Evolutionary conservation across 2,797 vertebrate genomes (phyloP).

Genomic region (Propithecus perrieri): DNA sequence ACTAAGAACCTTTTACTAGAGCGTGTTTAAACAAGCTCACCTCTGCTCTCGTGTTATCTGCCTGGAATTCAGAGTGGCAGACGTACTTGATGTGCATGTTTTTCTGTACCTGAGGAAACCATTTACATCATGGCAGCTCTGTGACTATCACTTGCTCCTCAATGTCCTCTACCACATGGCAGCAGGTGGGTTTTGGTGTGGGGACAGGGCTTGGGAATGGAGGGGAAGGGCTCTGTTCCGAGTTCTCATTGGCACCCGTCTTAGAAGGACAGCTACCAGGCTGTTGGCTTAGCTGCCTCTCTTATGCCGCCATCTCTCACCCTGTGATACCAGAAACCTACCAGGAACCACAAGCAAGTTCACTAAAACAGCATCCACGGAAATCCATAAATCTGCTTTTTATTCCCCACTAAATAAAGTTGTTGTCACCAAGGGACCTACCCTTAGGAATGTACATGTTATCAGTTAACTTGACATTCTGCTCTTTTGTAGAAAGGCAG

Average conservation of each 20-base stretch:
- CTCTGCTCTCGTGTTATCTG: background rate
- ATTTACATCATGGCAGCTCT: background rate
- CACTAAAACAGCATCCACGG: background rate
- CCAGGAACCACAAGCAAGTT: background rate
- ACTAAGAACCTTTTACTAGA: background rate
- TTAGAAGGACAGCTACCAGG: background rate
- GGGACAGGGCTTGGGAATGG: background rate
- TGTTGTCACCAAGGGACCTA: background rate
- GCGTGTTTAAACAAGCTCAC: background rate
- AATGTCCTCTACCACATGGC: rapidly evolving
- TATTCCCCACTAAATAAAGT: background rate
- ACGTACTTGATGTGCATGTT: background rate
- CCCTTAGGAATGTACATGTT: background rate
- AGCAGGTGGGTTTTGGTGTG: background rate
- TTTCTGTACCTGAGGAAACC: background rate
- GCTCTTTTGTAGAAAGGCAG: background rate
- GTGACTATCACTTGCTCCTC: background rate
- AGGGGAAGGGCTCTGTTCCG: background rate
- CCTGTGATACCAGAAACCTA: background rate
- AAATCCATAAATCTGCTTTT: rapidly evolving
- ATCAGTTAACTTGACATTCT: background rate
- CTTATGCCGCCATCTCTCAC: background rate
- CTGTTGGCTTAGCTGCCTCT: background rate
- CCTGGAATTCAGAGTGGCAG: background rate
- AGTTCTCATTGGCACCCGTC: background rate